Conservation (phyloP, 2,888 invertebrate species). For the Ariolimax columbianus region DNA sequence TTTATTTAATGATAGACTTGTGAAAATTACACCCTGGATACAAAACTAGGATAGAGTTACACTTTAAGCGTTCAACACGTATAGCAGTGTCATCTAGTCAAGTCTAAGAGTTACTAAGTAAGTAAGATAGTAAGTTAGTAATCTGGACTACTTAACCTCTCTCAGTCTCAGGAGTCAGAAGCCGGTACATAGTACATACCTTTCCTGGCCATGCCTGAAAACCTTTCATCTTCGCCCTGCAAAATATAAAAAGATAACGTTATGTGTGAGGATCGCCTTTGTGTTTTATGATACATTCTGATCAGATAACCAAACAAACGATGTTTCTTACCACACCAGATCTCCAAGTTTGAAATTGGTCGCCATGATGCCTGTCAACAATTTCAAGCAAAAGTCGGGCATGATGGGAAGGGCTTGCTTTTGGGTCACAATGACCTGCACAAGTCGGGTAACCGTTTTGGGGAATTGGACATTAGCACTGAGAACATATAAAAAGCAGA, state of each 20-base stretch:
- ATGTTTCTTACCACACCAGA: conserved; percentile 84
- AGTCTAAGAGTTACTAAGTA: too few species aligned
- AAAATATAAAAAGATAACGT: conserved; percentile 76
- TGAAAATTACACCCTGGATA: too few species aligned
- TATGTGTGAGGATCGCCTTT: neutral
- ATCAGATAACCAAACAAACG: neutral
- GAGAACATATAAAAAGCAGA: too few species aligned
- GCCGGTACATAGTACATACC: conserved; percentile 87
- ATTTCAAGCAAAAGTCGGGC: conserved; percentile 41
- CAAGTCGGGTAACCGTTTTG: too few species aligned
- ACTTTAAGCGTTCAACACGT: too few species aligned
- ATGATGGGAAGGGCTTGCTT: conserved; percentile 55
- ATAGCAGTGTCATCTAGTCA: too few species aligned
- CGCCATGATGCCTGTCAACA: conserved; percentile 80
- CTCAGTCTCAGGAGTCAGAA: neutral
- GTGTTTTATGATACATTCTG: neutral
- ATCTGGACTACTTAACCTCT: too few species aligned
- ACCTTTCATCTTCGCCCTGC: conserved; percentile 98
- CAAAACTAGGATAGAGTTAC: too few species aligned
- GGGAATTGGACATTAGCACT: too few species aligned
- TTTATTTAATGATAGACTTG: too few species aligned
- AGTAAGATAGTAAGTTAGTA: too few species aligned
- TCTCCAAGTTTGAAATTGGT: conserved; percentile 84
- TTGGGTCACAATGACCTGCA: conserved; percentile 39
- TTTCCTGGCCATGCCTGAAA: conserved; percentile 98